Percentiles rank a stretch among this genome's conserved stretches.
Evolutionary conservation across 1,140 invertebrate genomes (phyloP).

Genomic region (Laodelphax striatellus): DNA sequence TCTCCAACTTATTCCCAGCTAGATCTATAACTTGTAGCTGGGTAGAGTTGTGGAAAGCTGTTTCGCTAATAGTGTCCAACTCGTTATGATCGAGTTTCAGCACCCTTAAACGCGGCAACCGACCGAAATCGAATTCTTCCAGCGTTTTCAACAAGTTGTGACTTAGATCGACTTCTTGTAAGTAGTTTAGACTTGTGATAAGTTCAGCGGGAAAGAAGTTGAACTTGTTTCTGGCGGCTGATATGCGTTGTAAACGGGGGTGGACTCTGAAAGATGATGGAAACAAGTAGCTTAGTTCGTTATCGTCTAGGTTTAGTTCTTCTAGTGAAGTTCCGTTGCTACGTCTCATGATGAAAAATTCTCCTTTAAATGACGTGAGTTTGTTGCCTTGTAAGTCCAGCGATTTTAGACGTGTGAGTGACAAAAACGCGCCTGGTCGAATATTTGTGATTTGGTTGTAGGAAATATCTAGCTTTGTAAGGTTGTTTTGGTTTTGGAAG

Average conservation of each 20-base stretch:
- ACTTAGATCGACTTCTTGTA: constrained; percentile 63
- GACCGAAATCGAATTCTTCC: constrained; percentile 72
- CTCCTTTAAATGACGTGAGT: constrained; percentile 62
- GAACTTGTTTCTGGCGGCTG: constrained; percentile 60
- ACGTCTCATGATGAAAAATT: constrained; percentile 57
- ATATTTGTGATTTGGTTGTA: constrained; percentile 66
- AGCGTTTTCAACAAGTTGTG: constrained; percentile 62
- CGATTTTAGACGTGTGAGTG: constrained; percentile 52
- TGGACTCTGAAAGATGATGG: constrained; percentile 74
- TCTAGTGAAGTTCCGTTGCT: constrained; percentile 46
- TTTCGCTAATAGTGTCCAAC: constrained; percentile 68
- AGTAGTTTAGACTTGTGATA: constrained; percentile 48
- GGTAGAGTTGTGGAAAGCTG: constrained; percentile 81
- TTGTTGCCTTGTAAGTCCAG: constrained; percentile 57
- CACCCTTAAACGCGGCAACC: constrained; percentile 53
- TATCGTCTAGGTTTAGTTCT: constrained; percentile 58
- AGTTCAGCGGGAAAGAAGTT: constrained; percentile 72
- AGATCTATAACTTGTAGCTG: constrained; percentile 73
- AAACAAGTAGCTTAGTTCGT: constrained; percentile 64
- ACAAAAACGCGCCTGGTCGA: constrained; percentile 50
- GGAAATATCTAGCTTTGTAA: constrained; percentile 58
- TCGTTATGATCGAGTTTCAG: constrained; percentile 60
- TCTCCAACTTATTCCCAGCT: constrained; percentile 58
- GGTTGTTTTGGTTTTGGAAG: constrained; percentile 58
- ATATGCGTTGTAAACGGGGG: constrained; percentile 53